Evolutionary conservation across 2,113 vertebrate species (phyloP).

Genomic region (Sinosuthora webbiana): DNA sequence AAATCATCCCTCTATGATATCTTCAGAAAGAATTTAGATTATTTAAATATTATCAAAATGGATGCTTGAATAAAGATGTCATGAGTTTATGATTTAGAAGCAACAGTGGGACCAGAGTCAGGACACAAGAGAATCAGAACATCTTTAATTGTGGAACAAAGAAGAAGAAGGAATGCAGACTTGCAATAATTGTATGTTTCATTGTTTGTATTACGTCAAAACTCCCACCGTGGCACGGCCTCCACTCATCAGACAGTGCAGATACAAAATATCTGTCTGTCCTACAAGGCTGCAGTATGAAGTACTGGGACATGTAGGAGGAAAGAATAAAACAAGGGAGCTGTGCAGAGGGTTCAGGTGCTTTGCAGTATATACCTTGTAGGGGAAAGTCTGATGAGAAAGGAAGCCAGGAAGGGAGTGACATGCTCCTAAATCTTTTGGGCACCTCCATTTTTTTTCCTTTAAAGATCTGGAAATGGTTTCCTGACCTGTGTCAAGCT

Average conservation of each 20-base stretch:
- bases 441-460: background rate
- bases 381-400: background rate
- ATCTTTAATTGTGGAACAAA: background rate
- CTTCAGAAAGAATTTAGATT: background rate
- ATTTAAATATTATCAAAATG: background rate
- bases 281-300: accelerated
- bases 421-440: background rate
- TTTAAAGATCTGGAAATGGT: background rate
- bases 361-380: background rate
- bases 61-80: background rate
- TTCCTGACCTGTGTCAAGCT: background rate
- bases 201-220: background rate
- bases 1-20: background rate
- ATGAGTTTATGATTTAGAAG: background rate
- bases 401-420: background rate
- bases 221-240: background rate
- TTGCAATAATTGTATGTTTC: background rate
- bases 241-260: accelerated
- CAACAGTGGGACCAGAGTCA: background rate
- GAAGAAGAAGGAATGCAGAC: background rate
- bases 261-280: background rate
- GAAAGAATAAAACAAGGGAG: background rate
- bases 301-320: accelerated
- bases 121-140: background rate
- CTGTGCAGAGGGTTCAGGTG: background rate